Evolutionary conservation across 2,113 vertebrate species (phyloP), one percentile per base, ranked within the genome.

Genomic region (Ammospiza nelsoni): DNA sequence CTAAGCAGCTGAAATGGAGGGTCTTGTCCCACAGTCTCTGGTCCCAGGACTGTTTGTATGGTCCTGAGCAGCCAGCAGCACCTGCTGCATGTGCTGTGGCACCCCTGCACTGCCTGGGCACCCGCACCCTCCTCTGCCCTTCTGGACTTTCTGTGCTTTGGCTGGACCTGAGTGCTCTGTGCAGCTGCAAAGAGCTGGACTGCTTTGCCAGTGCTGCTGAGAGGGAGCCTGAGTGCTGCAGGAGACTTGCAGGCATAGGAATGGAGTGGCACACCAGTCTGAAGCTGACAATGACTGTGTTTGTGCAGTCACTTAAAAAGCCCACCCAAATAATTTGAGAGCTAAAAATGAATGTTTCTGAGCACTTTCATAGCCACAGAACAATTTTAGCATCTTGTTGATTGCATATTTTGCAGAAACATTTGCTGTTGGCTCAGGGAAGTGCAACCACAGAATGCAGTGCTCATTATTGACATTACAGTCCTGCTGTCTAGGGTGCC

Each of bases 391-490:
- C 28, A 33, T 96, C 62, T 84, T 82, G 74, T 73, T 95, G 93
- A 94, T 91, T 92, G 71, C 62, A 82, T 91, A 94, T 95, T 94
- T 95, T 95, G 81, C 86, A 90, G 88, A 57, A 92, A 90, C 80
- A 51, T 94, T 95, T 90, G 67, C 23, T 89, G 94, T 92, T 93
- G 92, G 93, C 86, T 86, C 77, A 82, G 80, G 37, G 66, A 82
- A 86, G 73, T 24, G 39, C 23, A 75, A 93, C 93, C 90, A 62
- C 88, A 93, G 80, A 88, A 81, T n/a, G 69, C 65, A 78, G 62
- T 78, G 80, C 65, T 94, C 78, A 23, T 89, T 90, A 72, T 33
- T 89, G 93, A 58, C 2, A 4, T 59, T 71, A 27, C 37, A 84
- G 46, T 72, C 66, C 49, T 2, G 2, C 62, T 91, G 63, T 76